Evolutionary conservation across 2,888 invertebrate genomes (phyloP).

Genomic region (Cheilosia variabilis): DNA sequence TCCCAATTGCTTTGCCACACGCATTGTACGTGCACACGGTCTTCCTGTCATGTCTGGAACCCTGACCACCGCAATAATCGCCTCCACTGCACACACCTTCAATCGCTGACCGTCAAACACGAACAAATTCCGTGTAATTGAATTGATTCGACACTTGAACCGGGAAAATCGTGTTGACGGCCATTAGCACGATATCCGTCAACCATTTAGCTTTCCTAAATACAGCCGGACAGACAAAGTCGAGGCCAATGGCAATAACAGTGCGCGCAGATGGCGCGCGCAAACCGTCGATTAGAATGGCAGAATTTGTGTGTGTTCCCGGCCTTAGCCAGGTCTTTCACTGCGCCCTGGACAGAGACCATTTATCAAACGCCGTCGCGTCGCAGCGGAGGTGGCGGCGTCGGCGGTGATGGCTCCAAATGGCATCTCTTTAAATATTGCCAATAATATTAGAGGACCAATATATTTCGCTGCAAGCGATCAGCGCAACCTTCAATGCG

Average conservation of each 20-base stretch:
- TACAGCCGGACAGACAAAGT: slow-evolving; percentile 9
- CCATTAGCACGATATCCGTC: slow-evolving; percentile 71
- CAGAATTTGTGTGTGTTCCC: slow-evolving; percentile 44
- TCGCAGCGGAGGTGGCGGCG: not conserved
- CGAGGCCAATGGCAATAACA: slow-evolving; percentile 11
- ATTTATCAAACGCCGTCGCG: slow-evolving; percentile 48
- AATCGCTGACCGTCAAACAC: slow-evolving; percentile 54
- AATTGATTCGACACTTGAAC: slow-evolving; percentile 72
- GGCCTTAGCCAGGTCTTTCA: slow-evolving; percentile 25
- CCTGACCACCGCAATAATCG: slow-evolving; percentile 39
- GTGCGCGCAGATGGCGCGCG: slow-evolving; percentile 16
- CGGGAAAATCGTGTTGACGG: slow-evolving; percentile 69
- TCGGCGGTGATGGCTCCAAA: slow-evolving; percentile 14
- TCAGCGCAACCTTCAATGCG: slow-evolving; percentile 14
- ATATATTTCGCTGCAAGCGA: slow-evolving; percentile 37
- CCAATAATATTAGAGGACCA: slow-evolving; percentile 46
- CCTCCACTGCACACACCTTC: slow-evolving; percentile 9
- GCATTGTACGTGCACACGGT: slow-evolving; percentile 22
- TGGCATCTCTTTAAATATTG: slow-evolving; percentile 56
- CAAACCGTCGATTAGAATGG: slow-evolving; percentile 25
- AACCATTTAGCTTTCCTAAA: slow-evolving; percentile 52
- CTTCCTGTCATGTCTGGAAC: slow-evolving; percentile 42
- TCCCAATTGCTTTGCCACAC: slow-evolving; percentile 47
- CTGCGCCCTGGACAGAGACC: slow-evolving; percentile 28
- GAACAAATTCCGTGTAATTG: slow-evolving; percentile 66